These are phyloP conservation scores for Diploptera punctata DNA, from an alignment of 2,888 invertebrate species.

Conservation along the genomic window DNA sequence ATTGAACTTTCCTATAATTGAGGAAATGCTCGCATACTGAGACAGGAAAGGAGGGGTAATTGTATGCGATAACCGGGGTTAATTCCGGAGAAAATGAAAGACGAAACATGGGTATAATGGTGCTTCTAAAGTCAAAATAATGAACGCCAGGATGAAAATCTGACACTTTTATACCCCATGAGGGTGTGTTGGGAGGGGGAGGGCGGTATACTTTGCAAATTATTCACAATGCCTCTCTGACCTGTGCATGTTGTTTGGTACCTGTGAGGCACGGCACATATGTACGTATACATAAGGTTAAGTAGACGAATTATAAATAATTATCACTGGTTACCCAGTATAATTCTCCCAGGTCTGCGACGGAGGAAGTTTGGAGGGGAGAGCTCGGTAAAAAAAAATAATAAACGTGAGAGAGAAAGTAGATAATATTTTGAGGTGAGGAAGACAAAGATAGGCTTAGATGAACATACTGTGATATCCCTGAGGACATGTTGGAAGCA, in stretches of 20 bases:
- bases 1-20: slow-evolving; percentile 11
- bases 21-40: neutral
- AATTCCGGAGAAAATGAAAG: slow-evolving; percentile 16
- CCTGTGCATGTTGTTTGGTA: neutral
- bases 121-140: slow-evolving; percentile 27
- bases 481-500: slow-evolving; percentile 29
- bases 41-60: neutral
- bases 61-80: neutral
- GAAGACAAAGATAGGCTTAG: neutral
- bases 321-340: slow-evolving; percentile 15
- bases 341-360: slow-evolving; percentile 26
- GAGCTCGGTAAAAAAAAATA: neutral
- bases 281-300: slow-evolving; percentile 20
- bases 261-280: neutral
- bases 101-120: slow-evolving; percentile 16
- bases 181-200: neutral
- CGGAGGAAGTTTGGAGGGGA: slow-evolving; percentile 7
- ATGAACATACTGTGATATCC: slow-evolving; percentile 1
- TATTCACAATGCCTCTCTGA: slow-evolving; percentile 19
- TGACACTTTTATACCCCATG: slow-evolving; percentile 30
- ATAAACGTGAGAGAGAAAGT: neutral
- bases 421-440: neutral
- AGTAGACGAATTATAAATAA: slow-evolving; percentile 30
- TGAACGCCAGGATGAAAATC: slow-evolving; percentile 29
- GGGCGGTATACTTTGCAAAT: neutral